Conservation (phyloP, 2,888 invertebrate species). For the Neocrepidodera transversa region DNA sequence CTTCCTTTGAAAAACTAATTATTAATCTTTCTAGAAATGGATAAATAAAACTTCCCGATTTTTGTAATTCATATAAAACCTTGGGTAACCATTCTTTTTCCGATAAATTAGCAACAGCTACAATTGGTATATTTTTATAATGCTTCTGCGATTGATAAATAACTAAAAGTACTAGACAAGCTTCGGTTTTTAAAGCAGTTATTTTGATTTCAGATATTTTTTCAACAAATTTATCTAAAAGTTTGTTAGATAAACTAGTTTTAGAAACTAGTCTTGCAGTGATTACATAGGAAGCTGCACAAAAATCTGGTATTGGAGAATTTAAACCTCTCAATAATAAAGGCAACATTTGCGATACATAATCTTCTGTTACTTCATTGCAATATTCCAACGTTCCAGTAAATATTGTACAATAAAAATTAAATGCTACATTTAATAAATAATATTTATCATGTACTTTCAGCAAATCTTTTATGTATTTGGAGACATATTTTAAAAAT, state of each 20-base stretch:
- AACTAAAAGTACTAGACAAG: slow-evolving; percentile 71
- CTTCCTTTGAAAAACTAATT: slow-evolving; percentile 61
- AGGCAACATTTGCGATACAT: slow-evolving; percentile 74
- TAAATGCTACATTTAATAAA: slow-evolving; percentile 74
- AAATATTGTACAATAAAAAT: slow-evolving; percentile 80
- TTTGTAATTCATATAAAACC: slow-evolving; percentile 64
- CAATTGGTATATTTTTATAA: slow-evolving; percentile 60
- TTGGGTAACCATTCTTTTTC: slow-evolving; percentile 61
- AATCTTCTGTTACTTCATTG: slow-evolving; percentile 63
- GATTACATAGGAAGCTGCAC: slow-evolving; percentile 77
- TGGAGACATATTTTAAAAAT: slow-evolving; percentile 71
- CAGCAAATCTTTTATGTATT: slow-evolving; percentile 66
- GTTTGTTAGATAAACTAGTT: slow-evolving; percentile 64
- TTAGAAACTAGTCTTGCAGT: slow-evolving; percentile 73
- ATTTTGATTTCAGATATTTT: slow-evolving; percentile 65
- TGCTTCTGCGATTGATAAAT: slow-evolving; percentile 72
- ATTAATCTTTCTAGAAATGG: slow-evolving; percentile 68
- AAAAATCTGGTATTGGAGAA: slow-evolving; percentile 73
- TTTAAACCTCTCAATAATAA: slow-evolving; percentile 74
- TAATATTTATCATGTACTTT: slow-evolving; percentile 68
- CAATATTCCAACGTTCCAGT: slow-evolving; percentile 73
- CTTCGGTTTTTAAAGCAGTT: slow-evolving; percentile 67
- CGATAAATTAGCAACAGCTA: slow-evolving; percentile 63
- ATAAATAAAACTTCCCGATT: slow-evolving; percentile 64
- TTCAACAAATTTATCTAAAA: slow-evolving; percentile 68